These are phyloP conservation scores for Eupithecia subfuscata DNA, from an alignment of 2,888 invertebrate species.

Conservation along the genomic window DNA sequence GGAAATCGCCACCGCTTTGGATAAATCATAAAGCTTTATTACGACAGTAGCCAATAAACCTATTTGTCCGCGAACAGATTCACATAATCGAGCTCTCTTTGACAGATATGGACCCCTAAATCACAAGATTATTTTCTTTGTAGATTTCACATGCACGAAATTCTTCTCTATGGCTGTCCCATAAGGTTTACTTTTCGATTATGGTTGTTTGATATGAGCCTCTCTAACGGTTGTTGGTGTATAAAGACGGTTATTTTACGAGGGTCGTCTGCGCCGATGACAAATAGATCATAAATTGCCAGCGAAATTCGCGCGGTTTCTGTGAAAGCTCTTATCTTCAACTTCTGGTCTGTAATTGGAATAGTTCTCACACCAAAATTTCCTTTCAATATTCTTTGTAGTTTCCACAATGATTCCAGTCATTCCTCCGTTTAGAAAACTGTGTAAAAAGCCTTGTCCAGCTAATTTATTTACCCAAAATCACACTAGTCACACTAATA, in stretches of 20 bases:
- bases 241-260: conserved; percentile 65
- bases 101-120: conserved; percentile 76
- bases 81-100: conserved; percentile 72
- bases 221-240: conserved; percentile 56
- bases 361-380: not conserved
- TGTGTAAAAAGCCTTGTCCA: not conserved
- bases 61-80: conserved; percentile 76
- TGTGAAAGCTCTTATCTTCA: conserved; percentile 3
- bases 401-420: not conserved
- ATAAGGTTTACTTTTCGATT: conserved; percentile 43
- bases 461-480: not conserved
- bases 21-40: conserved; percentile 76
- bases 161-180: conserved; percentile 40
- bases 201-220: conserved; percentile 45
- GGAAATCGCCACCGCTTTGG: conserved; percentile 55
- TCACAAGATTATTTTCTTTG: conserved; percentile 74
- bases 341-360: conserved; percentile 7
- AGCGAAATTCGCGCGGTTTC: conserved; percentile 4
- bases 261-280: conserved; percentile 60
- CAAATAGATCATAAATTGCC: conserved; percentile 59
- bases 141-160: conserved; percentile 44
- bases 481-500: no score
- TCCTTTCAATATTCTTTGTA: not conserved
- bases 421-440: not conserved
- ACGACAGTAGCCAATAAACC: conserved; percentile 78